Base-by-base conservation (phyloP, 2,888 invertebrate genomes). In the Rugalucina vietnamica region DNA sequence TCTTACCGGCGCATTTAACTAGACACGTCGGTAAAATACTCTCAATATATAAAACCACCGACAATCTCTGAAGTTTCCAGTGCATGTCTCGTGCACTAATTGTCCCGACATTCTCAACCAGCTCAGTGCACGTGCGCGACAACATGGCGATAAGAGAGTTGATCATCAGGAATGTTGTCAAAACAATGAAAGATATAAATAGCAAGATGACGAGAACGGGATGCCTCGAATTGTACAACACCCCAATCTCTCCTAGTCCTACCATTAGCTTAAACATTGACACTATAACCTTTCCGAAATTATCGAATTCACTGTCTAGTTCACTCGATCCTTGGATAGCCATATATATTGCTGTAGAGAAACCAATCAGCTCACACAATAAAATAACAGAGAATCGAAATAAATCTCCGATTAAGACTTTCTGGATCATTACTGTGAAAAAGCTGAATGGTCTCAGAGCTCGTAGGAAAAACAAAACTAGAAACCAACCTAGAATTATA, bases 61-160 rank as follows among this genome's bases (percentile, higher is more conserved):
- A 89, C 3, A 90, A 69, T 36, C 82, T 60, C 54, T 90, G 90
- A 12, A 90, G 82, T 71, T 87, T 79, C 78, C 84, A 88, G 54
- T 90, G 90, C 32, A 80, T 80, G 37, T 86, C 85, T 34, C 82
- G 86, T 70, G 85, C 71, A 32, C 74, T 81, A 4, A 85, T 54
- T n/a, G 79, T 72, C 4, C 78, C 82, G 3, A 84, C 79, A 76
- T 90, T 88, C 32, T 87, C 84, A 0, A 88, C 80, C 0, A 91
- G 86, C 14, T 88, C 86, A 5, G 85, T 77, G 72, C 91, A 91
- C 1, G 91, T 91, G 37, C 87, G 81, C 21, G 90, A 89, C 88
- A 91, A 89, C 89, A 91, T 89, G 10, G 91, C 91, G 34, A 91
- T 91, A 21, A 92, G 86, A 0, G 90, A 87, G 77, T 92, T 91